These are phyloP conservation scores for Ptycholaimellus sp. DNA, from an alignment of 2,888 invertebrate genomes.

Conservation along the genomic window DNA sequence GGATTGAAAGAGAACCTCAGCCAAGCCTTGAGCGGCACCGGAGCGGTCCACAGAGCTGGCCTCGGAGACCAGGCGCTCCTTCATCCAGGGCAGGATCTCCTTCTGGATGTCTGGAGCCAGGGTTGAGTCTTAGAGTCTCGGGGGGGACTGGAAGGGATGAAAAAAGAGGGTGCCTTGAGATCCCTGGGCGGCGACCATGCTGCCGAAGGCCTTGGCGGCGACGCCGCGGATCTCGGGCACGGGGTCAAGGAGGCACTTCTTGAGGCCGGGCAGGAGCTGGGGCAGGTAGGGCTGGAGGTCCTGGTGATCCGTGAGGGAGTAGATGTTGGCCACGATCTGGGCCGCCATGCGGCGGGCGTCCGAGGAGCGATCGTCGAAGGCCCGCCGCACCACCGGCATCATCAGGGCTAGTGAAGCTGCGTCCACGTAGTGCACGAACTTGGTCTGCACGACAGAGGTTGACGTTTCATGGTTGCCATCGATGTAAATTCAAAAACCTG, in stretches of 20 bases:
- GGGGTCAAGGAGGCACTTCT: slow-evolving; percentile 79
- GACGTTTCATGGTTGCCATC: too few relatives aligned
- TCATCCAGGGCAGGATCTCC: slow-evolving; percentile 85
- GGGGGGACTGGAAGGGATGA: background rate
- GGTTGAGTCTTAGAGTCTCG: too few relatives aligned
- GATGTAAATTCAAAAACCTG: too few relatives aligned
- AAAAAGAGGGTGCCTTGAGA: background rate
- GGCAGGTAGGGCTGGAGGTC: slow-evolving; percentile 84
- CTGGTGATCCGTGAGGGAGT: slow-evolving; percentile 77
- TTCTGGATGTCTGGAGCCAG: slow-evolving; percentile 10
- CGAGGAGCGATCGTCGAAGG: slow-evolving; percentile 86
- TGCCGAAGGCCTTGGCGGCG: slow-evolving; percentile 71
- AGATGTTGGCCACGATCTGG: slow-evolving; percentile 98
- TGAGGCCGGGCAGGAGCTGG: slow-evolving; percentile 80
- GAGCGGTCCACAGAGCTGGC: slow-evolving; percentile 73
- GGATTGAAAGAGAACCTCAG: slow-evolving; percentile 8
- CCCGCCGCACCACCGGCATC: slow-evolving; percentile 94
- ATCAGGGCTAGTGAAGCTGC: slow-evolving; percentile 90
- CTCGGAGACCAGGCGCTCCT: slow-evolving; percentile 86
- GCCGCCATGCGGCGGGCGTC: slow-evolving; percentile 97
- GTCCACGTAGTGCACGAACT: slow-evolving; percentile 97
- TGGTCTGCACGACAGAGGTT: slow-evolving; percentile 29
- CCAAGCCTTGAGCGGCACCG: slow-evolving; percentile 59
- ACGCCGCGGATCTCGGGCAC: slow-evolving; percentile 91
- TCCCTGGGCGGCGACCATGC: slow-evolving; percentile 5